Percentiles rank a stretch among this genome's conserved stretches.
These are phyloP conservation scores for Styela plicata DNA, from an alignment of 23 tunicate genomes.

Conservation along the genomic window DNA sequence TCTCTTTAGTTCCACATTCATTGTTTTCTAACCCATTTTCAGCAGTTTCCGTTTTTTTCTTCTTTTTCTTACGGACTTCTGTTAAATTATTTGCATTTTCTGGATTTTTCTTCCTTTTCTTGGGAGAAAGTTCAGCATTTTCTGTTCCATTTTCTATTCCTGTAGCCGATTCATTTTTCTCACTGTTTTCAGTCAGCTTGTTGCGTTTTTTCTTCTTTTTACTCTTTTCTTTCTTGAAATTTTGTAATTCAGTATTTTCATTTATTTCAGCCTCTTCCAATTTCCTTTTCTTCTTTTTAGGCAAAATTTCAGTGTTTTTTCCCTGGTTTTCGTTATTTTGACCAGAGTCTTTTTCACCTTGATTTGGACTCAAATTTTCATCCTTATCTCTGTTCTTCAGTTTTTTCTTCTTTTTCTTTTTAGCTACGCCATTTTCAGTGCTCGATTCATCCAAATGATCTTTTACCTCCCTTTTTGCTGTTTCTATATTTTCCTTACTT, in stretches of 20 bases:
- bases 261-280: neutral
- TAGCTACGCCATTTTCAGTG: neutral
- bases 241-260: neutral
- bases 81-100: neutral
- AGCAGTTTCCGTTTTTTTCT: neutral
- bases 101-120: constrained; percentile 1
- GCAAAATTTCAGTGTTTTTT: neutral
- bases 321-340: neutral
- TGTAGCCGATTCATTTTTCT: neutral
- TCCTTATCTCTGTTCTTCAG: neutral
- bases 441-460: neutral
- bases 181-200: neutral
- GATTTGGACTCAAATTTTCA: neutral
- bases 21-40: neutral
- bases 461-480: constrained; percentile 9
- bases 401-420: neutral
- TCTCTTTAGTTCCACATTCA: neutral
- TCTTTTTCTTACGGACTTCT: neutral
- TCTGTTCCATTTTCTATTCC: neutral
- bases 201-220: neutral
- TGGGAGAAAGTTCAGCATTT: neutral
- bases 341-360: neutral
- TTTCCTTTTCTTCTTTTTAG: neutral
- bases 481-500: neutral
- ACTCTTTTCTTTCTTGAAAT: neutral